Conservation (phyloP, 2,113 vertebrate species). For the Hystrix brachyura region DNA sequence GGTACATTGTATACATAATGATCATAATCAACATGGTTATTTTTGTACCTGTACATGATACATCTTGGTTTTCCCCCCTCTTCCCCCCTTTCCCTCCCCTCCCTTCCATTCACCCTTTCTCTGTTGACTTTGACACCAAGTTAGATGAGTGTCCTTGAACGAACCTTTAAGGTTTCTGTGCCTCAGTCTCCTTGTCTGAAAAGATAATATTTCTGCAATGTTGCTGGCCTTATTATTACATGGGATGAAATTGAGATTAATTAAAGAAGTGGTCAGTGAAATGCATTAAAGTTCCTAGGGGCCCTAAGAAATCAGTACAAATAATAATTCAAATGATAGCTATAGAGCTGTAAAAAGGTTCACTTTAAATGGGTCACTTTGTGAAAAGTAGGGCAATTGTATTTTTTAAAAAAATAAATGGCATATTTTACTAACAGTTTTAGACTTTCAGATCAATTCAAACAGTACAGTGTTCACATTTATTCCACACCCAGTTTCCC, state of each 20-base stretch:
- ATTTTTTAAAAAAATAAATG: neutral
- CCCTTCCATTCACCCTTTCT: too few species aligned
- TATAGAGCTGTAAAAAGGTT: constrained; percentile 23
- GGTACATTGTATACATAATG: too few species aligned
- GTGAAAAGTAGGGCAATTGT: neutral
- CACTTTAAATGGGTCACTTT: constrained; percentile 45
- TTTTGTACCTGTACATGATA: too few species aligned
- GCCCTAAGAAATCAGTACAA: neutral
- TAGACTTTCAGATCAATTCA: constrained; percentile 18
- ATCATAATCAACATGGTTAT: too few species aligned
- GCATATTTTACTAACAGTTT: neutral
- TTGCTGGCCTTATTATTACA: neutral
- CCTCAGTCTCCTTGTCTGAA: constrained; percentile 14
- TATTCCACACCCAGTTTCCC: neutral
- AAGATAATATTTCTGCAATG: constrained; percentile 38
- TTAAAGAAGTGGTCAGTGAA: constrained; percentile 63
- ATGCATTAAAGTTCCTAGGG: constrained; percentile 59
- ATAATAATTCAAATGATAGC: constrained; percentile 61
- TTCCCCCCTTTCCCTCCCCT: too few species aligned
- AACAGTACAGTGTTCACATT: neutral
- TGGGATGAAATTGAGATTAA: constrained; percentile 24
- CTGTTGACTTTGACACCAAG: constrained; percentile 8
- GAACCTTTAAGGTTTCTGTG: constrained; percentile 24
- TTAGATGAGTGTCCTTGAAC: constrained; percentile 36
- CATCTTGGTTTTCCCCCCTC: too few species aligned